Percentiles rank a stretch among this genome's conserved stretches.
These are phyloP conservation scores for Nothoprocta pentlandii DNA, from an alignment of 2,113 vertebrate species.

Conservation along the genomic window DNA sequence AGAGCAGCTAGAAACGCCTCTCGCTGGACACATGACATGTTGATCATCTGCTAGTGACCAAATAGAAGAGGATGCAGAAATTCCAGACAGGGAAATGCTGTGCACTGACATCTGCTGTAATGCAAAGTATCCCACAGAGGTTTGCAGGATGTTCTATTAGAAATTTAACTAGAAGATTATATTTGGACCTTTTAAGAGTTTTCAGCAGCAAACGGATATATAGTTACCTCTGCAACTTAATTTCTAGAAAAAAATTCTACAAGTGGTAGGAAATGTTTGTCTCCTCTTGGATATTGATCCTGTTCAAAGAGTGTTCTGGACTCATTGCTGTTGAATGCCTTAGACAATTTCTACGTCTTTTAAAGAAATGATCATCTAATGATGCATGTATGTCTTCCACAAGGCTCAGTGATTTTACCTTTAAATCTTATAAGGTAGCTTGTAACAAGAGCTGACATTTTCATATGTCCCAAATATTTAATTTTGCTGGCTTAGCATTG, in stretches of 20 bases:
- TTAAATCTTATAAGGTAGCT: neutral
- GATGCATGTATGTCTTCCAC: neutral
- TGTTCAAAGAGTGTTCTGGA: neutral
- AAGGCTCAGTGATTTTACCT: neutral
- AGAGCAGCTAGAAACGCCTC: neutral
- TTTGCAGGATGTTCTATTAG: neutral
- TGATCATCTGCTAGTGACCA: neutral
- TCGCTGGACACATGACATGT: neutral
- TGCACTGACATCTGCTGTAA: neutral
- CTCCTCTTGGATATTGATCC: neutral
- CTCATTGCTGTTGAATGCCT: neutral
- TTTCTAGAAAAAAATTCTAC: neutral
- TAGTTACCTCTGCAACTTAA: neutral
- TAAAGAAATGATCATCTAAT: neutral
- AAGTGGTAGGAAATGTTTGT: neutral
- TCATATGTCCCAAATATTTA: neutral
- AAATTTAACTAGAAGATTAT: neutral
- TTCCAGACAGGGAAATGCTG: neutral
- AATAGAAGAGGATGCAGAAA: slow-evolving; percentile 7
- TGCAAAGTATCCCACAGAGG: neutral
- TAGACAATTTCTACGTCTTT: neutral
- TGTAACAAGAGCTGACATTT: neutral
- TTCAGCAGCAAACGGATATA: neutral
- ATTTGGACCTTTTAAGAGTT: neutral
- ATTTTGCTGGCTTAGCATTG: neutral